Evolutionary conservation across 2,797 vertebrate genomes (phyloP), one percentile per base, ranked within the genome.

Genomic region (Myripristis jacobus): DNA sequence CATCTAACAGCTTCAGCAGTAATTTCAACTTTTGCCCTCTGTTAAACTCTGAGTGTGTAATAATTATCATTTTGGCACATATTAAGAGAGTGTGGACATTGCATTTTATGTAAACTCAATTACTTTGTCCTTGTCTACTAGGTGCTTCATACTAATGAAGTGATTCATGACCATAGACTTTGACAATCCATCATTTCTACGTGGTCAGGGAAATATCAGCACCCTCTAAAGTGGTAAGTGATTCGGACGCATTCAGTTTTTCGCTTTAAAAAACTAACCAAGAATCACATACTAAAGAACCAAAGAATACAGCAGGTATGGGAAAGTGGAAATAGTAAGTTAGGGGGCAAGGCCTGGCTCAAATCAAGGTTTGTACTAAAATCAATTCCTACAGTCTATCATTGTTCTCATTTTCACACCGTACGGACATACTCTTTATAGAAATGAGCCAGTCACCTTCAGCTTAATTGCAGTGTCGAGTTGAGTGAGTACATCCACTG

Each of bases 61-160:
- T 31, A 10, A 55, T 31, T 38, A 25, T 48, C 44, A 50, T 21
- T 46, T 24, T 52, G 31, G 5, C 47, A 54, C 19, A n/a, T 34
- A 34, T 31, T 38, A 6, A 21, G 11, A 56, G 27, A 57, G 15
- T 59, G 6, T 58, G 31, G 43, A 52, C 24, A 27, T 55, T 36
- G 12, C 22, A 54, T 46, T 58, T 54, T 10, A 56, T 52, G 24
- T 48, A 34, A 44, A 66, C 60, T 69, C 29, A 63, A 51, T 56
- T 55, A 44, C 31, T 54, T 9, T 61, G 55, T 50, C 6, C 21
- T 63, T 74, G 55, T 59, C 31, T 25, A 3, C 3, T 15, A 1
- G 31, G 41, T 0, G 0, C n/a, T 15, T 73, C 27, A 27, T 48
- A 38, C 19, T 41, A 57, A 57, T 57, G 34, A 22, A 22, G 34